phyloP scores from a whole-genome alignment of 2,797 vertebrate species.

The Fundulus diaphanus region DNA sequence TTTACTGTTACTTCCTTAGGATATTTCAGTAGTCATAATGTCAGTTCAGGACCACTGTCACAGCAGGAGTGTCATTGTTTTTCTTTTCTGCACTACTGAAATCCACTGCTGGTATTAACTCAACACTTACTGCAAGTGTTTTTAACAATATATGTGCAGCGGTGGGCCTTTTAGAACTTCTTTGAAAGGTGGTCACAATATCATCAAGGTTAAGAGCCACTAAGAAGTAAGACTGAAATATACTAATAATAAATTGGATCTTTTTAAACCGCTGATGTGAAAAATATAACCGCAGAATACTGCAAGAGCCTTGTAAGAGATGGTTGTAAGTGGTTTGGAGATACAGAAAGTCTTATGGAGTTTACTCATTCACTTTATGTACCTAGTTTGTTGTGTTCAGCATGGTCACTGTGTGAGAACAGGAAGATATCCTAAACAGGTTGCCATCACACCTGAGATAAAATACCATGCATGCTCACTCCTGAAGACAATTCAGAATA shows the following conservation, averaged over 20 bases:
- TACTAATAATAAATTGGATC: slow-evolving; percentile 13
- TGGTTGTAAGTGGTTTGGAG: background rate
- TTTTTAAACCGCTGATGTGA: slow-evolving; percentile 4
- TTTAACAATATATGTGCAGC: slow-evolving; percentile 39
- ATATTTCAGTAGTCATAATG: slow-evolving; percentile 53
- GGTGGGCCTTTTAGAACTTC: slow-evolving; percentile 25
- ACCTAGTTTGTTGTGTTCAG: background rate
- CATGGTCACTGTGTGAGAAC: background rate
- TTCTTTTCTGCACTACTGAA: slow-evolving; percentile 57
- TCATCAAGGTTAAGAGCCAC: slow-evolving; percentile 22
- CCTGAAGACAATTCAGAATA: background rate
- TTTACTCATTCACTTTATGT: background rate
- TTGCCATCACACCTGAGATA: background rate
- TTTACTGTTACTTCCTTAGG: slow-evolving; percentile 21
- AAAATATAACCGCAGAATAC: background rate
- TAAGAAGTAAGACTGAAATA: slow-evolving; percentile 18
- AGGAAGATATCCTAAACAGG: background rate
- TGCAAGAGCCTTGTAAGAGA: background rate
- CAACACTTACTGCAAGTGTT: slow-evolving; percentile 38
- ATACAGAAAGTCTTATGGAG: background rate
- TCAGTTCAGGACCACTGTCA: slow-evolving; percentile 53
- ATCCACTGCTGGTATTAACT: slow-evolving; percentile 46
- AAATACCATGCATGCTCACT: background rate
- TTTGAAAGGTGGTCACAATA: slow-evolving; percentile 20
- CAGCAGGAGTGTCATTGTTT: slow-evolving; percentile 47